Base-by-base conservation (phyloP, 2,888 invertebrate genomes). In the Encarsia formosa region DNA sequence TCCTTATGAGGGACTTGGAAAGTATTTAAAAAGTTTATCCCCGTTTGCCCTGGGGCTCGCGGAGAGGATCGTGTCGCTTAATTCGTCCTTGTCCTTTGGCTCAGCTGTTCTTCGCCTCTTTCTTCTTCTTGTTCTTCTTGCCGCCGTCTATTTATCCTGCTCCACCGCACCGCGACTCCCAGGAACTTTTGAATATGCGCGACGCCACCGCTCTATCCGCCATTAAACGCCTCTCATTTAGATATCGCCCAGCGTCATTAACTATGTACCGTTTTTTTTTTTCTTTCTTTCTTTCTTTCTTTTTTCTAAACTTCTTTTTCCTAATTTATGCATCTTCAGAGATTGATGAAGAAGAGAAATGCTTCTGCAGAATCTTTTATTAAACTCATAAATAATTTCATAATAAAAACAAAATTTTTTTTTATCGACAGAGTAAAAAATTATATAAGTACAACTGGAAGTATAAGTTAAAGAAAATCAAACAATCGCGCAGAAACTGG, bases 11-110 rank as follows among this genome's bases (percentile, higher is more conserved):
- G 60, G 66, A 70, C 65, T 70, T 70, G 57, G 62, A 65, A 71
- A 71, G 71, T 70, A 73, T 73, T 73, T 72, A 73, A 72, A 73
- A 73, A 73, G 72, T 73, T 71, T 49, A 62, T 54, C 57, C 57
- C 49, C 55, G 57, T 59, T n/a, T 59, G 60, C 61, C 65, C 58
- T 62, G 55, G 61, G 61, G 65, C 56, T 35, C 47, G 49, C 52
- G n/a, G 18, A 49, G 41, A 52, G 52, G 45, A 37, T 49, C 35
- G 44, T 32, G n/a, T 5, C 42, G 42, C 54, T 54, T 62, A 59
- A 60, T 60, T 61, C 57, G 52, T 58, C 54, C 55, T 55, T 60
- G 59, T 61, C 60, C 59, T 59, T 61, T 52, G n/a, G n/a, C n/a
- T n/a, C n/a, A n/a, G 26, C 52, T 32, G 23, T 29, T 2, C 29